A percentile compares a stretch with the other conserved stretches of the same genome.
These are phyloP conservation scores for Gambusia holbrooki DNA, from an alignment of 2,113 vertebrate genomes.

Conservation along the genomic window DNA sequence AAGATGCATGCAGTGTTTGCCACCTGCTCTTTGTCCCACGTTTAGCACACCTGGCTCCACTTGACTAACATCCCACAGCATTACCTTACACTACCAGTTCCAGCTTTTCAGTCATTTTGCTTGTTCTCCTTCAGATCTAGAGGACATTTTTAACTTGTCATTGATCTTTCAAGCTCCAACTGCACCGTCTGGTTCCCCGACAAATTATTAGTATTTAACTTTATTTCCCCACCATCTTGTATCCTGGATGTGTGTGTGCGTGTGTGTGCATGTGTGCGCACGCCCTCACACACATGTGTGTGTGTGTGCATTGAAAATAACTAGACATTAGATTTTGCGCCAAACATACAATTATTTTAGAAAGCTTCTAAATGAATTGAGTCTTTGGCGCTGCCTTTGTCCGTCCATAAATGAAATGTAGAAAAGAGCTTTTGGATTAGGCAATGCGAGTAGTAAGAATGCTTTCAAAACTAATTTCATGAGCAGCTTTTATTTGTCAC, in stretches of 20 bases:
- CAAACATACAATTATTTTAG: neutral
- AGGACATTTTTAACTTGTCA: too few species aligned
- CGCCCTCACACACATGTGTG: too few species aligned
- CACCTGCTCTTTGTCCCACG: neutral
- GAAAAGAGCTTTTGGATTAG: neutral
- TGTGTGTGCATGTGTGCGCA: rapidly evolving
- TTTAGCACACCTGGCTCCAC: neutral
- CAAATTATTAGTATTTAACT: too few species aligned
- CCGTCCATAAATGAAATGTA: neutral
- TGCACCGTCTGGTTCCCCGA: too few species aligned
- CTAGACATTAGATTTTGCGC: neutral
- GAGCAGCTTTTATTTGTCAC: conserved; percentile 15
- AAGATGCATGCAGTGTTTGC: too few species aligned
- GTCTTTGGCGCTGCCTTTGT: neutral
- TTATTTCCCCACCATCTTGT: too few species aligned
- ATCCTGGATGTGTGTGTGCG: too few species aligned
- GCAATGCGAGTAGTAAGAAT: neutral
- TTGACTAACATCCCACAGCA: neutral
- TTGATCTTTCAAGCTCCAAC: too few species aligned
- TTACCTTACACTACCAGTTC: neutral
- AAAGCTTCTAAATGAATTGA: conserved; percentile 10
- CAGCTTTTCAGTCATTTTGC: neutral
- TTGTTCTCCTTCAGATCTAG: too few species aligned
- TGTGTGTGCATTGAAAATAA: neutral
- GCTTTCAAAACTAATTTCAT: conserved; percentile 34